phyloP scores from a whole-genome alignment of 2,113 vertebrate species.

The Guaruba guarouba region DNA sequence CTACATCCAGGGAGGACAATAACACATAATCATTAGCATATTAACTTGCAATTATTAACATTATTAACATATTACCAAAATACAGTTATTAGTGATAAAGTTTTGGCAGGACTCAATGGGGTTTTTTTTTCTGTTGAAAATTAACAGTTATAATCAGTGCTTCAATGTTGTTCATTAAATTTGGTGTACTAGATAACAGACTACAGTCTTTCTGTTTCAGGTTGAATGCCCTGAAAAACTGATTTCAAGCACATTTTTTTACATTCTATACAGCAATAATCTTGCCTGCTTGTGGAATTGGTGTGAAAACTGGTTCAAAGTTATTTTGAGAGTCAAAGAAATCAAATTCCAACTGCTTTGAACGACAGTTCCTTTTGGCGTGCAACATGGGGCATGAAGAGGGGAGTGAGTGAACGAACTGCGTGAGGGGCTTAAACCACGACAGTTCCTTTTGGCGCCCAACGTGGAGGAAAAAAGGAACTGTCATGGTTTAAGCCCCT shows the following conservation, averaged over 20 bases:
- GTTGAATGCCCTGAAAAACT: not conserved
- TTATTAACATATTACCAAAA: not conserved
- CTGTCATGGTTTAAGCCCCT: too few species aligned
- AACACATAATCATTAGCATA: not conserved
- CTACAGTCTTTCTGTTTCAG: not conserved
- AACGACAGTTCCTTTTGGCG: not conserved
- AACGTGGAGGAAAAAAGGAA: too few species aligned
- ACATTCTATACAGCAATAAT: not conserved
- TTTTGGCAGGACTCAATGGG: not conserved
- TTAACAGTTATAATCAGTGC: not conserved
- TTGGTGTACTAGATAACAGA: not conserved
- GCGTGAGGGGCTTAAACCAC: too few species aligned
- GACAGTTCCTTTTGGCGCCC: too few species aligned
- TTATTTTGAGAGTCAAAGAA: not conserved
- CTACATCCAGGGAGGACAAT: not conserved
- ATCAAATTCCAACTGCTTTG: not conserved
- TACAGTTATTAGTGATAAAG: not conserved
- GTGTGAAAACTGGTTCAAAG: not conserved
- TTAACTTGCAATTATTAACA: not conserved
- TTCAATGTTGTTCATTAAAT: not conserved
- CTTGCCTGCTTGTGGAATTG: not conserved
- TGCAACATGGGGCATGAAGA: too few species aligned
- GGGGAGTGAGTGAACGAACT: too few species aligned
- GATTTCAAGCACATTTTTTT: not conserved
- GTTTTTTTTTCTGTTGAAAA: not conserved